Evolutionary conservation across 1,140 invertebrate genomes (phyloP), one percentile per base, ranked within the genome.

Genomic region (Steinernema khuongi): DNA sequence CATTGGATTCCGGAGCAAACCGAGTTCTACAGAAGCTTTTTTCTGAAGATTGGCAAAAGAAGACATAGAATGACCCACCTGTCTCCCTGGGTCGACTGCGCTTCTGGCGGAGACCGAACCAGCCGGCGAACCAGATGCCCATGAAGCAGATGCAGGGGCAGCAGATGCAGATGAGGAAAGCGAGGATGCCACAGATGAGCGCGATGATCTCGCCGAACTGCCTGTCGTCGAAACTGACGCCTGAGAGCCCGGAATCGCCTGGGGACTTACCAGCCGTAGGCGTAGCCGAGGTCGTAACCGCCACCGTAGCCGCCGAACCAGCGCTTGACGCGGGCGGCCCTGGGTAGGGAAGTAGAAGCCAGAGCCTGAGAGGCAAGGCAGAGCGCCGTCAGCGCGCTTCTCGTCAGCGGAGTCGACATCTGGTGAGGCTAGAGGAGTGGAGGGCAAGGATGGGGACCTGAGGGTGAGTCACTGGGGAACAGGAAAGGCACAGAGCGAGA

Each of bases 111-210:
- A 60, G 14, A 4, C 50, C 50, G 50, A 60, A 60, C 50, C 50
- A 60, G 7, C 50, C 50, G 50, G 50, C 50, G 50, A 60, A 60
- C 50, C 50, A 60, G 22, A 60, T 60, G 14, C 50, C 50, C 7
- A 60, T 7, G 50, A 60, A 60, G 19, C 50, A 60, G 22, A 60
- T 60, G 50, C 50, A 60, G 7, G 50, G 50, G 50, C 50, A 60
- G 50, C 50, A 60, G 50, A 60, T 60, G 50, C 50, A 60, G 22
- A 60, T 11, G 50, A 60, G 22, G 50, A 60, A 60, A 17, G 50
- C 50, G 50, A 60, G 14, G 11, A 26, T 26, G 50, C 11, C 50
- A 60, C 11, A 11, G 22, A 60, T 60, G 2, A 11, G 22, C 50
- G 50, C 50, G 50, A 60, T 60, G 50, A 60, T 60, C 19, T 60